These are phyloP conservation scores for Selene dorsalis DNA, from an alignment of 2,797 vertebrate genomes.

Conservation along the genomic window DNA sequence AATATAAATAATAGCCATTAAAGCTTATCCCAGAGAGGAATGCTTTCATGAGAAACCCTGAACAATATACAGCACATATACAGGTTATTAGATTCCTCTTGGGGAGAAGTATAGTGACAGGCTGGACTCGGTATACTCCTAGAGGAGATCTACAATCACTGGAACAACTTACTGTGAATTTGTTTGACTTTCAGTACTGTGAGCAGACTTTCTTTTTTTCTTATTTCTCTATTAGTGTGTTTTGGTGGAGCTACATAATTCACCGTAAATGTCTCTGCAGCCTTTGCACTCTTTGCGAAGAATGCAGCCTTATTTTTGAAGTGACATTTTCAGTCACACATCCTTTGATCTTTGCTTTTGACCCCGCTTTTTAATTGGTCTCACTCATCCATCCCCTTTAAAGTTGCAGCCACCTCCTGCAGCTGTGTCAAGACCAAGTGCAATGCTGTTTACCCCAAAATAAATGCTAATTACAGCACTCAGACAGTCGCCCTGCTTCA, in stretches of 20 bases:
- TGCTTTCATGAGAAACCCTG: slow-evolving; percentile 70
- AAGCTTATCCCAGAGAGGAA: slow-evolving; percentile 69
- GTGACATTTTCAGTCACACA: slow-evolving; percentile 25
- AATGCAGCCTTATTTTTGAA: slow-evolving; percentile 18
- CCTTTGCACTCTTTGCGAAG: slow-evolving; percentile 5
- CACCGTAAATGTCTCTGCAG: background rate
- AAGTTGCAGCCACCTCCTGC: slow-evolving; percentile 35
- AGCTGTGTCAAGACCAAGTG: slow-evolving; percentile 48
- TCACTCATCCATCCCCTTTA: slow-evolving; percentile 46
- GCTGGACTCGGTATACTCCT: slow-evolving; percentile 36
- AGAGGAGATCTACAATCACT: slow-evolving; percentile 25
- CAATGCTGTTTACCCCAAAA: slow-evolving; percentile 60
- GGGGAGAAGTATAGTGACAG: slow-evolving; percentile 66
- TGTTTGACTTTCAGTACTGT: slow-evolving; percentile 33
- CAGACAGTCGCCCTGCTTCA: slow-evolving; percentile 1
- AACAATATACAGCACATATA: slow-evolving; percentile 74
- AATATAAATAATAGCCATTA: slow-evolving; percentile 81
- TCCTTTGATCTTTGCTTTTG: slow-evolving; percentile 54
- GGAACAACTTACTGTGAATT: slow-evolving; percentile 26
- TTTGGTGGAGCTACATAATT: background rate
- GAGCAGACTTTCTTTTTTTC: background rate
- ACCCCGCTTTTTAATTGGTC: slow-evolving; percentile 55
- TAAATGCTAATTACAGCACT: slow-evolving; percentile 53
- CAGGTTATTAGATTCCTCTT: slow-evolving; percentile 74
- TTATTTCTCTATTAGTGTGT: background rate